These are phyloP conservation scores for Malacoraja senta DNA, from an alignment of 2,797 vertebrate genomes.

Conservation along the genomic window DNA sequence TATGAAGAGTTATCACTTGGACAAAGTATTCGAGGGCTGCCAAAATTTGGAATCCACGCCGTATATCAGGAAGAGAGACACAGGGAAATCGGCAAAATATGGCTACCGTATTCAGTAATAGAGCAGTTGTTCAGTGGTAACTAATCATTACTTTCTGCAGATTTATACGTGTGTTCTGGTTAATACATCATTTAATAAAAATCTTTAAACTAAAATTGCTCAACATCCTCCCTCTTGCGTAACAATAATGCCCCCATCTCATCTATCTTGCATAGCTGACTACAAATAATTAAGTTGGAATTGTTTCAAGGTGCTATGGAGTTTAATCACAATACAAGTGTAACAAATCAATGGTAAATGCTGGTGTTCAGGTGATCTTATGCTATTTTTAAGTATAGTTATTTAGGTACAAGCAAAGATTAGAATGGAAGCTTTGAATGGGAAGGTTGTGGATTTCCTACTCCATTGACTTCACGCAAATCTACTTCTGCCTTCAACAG, in stretches of 20 bases:
- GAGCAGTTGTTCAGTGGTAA: background rate
- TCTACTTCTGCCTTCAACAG: too few relatives aligned
- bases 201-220: constrained; percentile 6
- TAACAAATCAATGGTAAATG: background rate
- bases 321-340: background rate
- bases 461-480: too few relatives aligned
- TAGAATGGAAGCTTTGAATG: too few relatives aligned
- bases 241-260: background rate
- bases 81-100: background rate
- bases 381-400: background rate
- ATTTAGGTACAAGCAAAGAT: background rate
- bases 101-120: background rate
- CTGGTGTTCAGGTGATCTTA: background rate
- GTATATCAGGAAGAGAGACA: background rate
- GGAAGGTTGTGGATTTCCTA: too few relatives aligned
- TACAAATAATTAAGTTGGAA: background rate
- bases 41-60: background rate
- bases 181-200: background rate
- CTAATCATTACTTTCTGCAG: background rate
- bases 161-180: background rate
- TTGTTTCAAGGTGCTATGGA: background rate
- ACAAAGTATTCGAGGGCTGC: background rate
- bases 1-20: background rate
- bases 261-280: background rate
- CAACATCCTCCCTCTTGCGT: background rate